Conservation (phyloP, 2,888 invertebrate species). For the Euclidia mi region DNA sequence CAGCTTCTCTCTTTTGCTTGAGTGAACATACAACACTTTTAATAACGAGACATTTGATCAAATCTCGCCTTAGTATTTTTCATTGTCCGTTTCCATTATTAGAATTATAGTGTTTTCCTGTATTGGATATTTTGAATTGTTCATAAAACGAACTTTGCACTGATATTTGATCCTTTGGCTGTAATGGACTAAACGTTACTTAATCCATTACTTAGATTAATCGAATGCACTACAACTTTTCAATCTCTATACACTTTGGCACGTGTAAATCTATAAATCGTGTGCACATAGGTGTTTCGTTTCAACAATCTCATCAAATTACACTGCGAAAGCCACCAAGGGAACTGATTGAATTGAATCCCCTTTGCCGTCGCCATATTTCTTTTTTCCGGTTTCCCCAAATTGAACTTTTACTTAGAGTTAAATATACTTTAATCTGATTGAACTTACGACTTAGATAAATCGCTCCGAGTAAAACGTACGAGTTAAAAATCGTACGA, state of each 20-base stretch:
- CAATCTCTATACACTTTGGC: background rate
- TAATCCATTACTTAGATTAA: too few species aligned
- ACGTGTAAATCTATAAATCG: constrained; percentile 23
- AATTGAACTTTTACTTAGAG: constrained; percentile 87
- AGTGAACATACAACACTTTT: too few species aligned
- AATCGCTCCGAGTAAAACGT: constrained; percentile 66
- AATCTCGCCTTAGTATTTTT: too few species aligned
- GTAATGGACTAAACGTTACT: too few species aligned
- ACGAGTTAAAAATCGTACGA: constrained; percentile 50
- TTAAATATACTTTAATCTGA: constrained; percentile 89
- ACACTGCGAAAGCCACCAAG: constrained; percentile 74
- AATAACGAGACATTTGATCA: too few species aligned
- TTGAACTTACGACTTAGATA: constrained; percentile 85
- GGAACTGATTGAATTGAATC: constrained; percentile 89
- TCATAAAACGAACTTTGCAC: too few species aligned
- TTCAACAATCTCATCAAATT: constrained; percentile 89
- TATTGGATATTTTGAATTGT: too few species aligned
- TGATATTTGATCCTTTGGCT: too few species aligned
- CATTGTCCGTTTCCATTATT: too few species aligned
- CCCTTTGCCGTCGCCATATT: constrained; percentile 85
- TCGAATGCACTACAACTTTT: too few species aligned
- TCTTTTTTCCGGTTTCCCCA: constrained; percentile 83
- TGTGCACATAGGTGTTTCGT: constrained; percentile 71
- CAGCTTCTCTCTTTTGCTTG: too few species aligned
- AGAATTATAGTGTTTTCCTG: too few species aligned